phyloP scores from a whole-genome alignment of 2,888 invertebrate species.

The Cryptocheilus praepositus region DNA sequence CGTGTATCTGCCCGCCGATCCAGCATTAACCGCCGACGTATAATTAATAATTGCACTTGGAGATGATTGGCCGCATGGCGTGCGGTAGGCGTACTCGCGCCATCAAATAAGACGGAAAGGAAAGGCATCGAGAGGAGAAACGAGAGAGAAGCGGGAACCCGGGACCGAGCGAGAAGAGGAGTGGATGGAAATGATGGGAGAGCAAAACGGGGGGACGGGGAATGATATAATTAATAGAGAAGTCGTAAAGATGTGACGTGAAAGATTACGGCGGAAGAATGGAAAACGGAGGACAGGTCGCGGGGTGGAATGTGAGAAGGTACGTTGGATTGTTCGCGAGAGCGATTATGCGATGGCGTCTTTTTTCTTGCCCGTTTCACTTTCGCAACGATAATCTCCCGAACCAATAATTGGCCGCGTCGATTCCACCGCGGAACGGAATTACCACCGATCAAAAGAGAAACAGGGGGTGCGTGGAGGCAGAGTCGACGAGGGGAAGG shows the following conservation, averaged over 20 bases:
- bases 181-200: background rate
- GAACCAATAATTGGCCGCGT: too few species aligned
- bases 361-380: too few species aligned
- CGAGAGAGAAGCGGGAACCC: too few species aligned
- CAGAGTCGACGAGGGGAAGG: constrained; percentile 2
- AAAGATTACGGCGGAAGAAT: too few species aligned
- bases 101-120: constrained; percentile 1
- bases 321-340: too few species aligned
- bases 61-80: constrained; percentile 17
- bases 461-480: constrained; percentile 14
- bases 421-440: too few species aligned
- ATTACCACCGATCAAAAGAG: background rate
- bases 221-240: background rate
- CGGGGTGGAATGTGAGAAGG: too few species aligned
- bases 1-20: constrained; percentile 5
- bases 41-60: constrained; percentile 30
- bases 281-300: too few species aligned
- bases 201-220: background rate
- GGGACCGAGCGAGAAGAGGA: too few species aligned
- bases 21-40: constrained; percentile 9
- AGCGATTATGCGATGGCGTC: too few species aligned
- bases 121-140: background rate
- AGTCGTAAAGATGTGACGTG: too few species aligned
- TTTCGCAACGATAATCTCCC: too few species aligned
- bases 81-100: constrained; percentile 9